Evolutionary conservation across 2,797 vertebrate genomes (phyloP).

Genomic region (Rhinogobio ventralis): DNA sequence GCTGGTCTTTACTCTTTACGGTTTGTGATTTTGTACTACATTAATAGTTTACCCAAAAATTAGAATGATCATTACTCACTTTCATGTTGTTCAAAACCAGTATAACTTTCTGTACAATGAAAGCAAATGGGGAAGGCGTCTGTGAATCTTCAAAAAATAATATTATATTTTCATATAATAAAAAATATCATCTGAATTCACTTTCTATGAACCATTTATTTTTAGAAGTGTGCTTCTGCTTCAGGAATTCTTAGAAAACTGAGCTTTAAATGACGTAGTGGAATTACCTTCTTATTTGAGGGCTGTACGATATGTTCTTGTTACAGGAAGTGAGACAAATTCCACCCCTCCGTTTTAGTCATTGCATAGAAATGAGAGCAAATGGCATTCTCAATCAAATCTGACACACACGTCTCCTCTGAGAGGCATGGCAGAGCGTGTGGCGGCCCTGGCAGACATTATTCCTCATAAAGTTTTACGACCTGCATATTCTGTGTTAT

Average conservation of each 20-base stretch:
- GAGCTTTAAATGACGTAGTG: neutral
- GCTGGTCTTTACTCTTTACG: neutral
- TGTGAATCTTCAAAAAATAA: neutral
- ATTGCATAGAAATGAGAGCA: slow-evolving; percentile 43
- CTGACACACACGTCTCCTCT: slow-evolving; percentile 67
- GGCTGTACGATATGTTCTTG: slow-evolving; percentile 1
- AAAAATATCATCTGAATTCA: neutral
- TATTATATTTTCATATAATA: neutral
- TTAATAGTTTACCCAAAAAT: neutral
- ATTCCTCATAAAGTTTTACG: slow-evolving; percentile 75
- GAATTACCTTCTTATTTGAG: slow-evolving; percentile 11
- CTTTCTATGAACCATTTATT: neutral
- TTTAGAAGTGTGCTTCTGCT: neutral
- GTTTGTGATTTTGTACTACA: neutral
- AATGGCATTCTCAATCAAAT: slow-evolving; percentile 72
- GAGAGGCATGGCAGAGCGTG: slow-evolving; percentile 59
- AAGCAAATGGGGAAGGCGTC: neutral
- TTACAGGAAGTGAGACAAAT: slow-evolving; percentile 43
- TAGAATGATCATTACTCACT: neutral
- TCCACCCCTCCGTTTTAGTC: slow-evolving; percentile 40
- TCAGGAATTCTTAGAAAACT: neutral
- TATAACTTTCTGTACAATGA: neutral
- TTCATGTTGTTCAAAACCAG: neutral
- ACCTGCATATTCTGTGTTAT: slow-evolving; percentile 68
- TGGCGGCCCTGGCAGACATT: slow-evolving; percentile 60